phyloP scores from a whole-genome alignment of 1,140 invertebrate species.

The Brachionus rotundiformis region DNA sequence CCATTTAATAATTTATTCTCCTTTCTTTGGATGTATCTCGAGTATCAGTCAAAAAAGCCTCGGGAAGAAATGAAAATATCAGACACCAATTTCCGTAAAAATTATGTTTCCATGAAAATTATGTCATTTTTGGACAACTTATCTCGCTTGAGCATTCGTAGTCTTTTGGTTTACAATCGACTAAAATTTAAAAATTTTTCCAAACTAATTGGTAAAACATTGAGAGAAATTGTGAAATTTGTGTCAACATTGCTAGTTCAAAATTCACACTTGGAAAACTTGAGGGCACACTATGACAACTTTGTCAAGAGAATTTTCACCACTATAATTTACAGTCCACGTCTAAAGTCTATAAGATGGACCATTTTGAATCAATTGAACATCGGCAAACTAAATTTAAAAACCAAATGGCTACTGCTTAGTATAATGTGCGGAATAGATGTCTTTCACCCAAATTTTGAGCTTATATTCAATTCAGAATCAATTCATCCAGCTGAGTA shows the following conservation, averaged over 20 bases:
- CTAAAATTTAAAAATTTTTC: slow-evolving; percentile 48
- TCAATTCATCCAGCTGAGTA: background rate
- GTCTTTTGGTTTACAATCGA: slow-evolving; percentile 24
- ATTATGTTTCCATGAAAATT: slow-evolving; percentile 46
- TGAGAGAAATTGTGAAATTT: slow-evolving; percentile 47
- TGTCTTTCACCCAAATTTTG: slow-evolving; percentile 46
- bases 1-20: slow-evolving; percentile 39
- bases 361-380: slow-evolving; percentile 46
- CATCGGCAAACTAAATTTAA: slow-evolving; percentile 17
- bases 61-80: background rate
- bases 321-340: slow-evolving; percentile 12
- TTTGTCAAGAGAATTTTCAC: slow-evolving; percentile 47
- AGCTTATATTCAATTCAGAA: slow-evolving; percentile 34
- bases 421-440: slow-evolving; percentile 51
- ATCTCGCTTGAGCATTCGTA: slow-evolving; percentile 44
- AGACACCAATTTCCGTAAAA: slow-evolving; percentile 9
- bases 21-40: slow-evolving; percentile 40
- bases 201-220: slow-evolving; percentile 40
- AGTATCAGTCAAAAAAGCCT: slow-evolving; percentile 10
- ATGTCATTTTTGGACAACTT: slow-evolving; percentile 40
- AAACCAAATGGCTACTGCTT: slow-evolving; percentile 39
- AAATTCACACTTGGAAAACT: background rate
- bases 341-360: slow-evolving; percentile 27
- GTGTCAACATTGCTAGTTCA: background rate
- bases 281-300: slow-evolving; percentile 21